Evolutionary conservation across 2,797 vertebrate species (phyloP), one percentile per base, ranked within the genome.

Genomic region (Manis crassicaudata): DNA sequence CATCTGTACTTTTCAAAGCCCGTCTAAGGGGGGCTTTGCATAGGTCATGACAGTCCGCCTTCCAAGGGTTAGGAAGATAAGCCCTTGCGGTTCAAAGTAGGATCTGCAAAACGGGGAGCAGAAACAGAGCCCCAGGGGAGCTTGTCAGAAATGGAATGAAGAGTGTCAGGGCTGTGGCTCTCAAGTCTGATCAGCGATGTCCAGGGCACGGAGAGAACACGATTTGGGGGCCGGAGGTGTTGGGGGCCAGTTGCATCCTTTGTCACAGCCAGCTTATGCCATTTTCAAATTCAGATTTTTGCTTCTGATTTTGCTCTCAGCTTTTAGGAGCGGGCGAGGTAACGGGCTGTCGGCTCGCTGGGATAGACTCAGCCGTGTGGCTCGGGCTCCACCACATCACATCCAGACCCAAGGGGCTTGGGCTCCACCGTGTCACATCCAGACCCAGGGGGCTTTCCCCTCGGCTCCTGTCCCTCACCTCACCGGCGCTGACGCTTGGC

Each of bases 391-490:
- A 40, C 37, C 37, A 92, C 76, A 94, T 89, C 81, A 54, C 63
- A 25, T 37, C 56, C 73, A 96, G 93, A 90, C 23, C 68, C 65
- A n/a, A 93, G 88, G 68, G 79, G 7, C 62, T 96, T 96, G 37
- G 37, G 37, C 37, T 40, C 37, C 37, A 40, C 37, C 37, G 93
- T 72, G 95, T 89, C 81, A 54, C 63, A 25, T 37, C 56, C 73
- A 96, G 93, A 90, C 23, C 68, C 65, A n/a, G 92, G 88, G 68
- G 79, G 7, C 62, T 96, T 96, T 87, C 81, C 83, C 81, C 27
- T 93, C 92, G 88, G 50, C 21, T 90, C 3, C 20, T 80, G 10
- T 75, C 87, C 92, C 90, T 92, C 32, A 90, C 52, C 54, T 76
- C 73, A 21, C 0, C 3, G 81, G 58, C 40, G 37, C 35, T 72